Evolutionary conservation across 1,140 invertebrate species (phyloP).

Genomic region (Solenopsis invicta): DNA sequence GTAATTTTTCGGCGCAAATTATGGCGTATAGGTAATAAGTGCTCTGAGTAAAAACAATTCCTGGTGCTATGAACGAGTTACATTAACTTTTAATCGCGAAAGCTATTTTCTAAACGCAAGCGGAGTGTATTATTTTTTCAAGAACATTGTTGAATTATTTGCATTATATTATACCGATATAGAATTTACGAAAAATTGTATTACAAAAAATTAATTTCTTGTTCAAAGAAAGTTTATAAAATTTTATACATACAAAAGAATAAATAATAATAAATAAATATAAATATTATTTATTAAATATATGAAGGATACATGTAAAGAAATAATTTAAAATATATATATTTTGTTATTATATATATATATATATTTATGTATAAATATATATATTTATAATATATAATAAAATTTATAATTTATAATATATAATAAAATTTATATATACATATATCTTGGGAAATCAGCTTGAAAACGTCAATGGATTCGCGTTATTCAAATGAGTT

Average conservation of each 20-base stretch:
- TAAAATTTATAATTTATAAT: neutral
- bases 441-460: neutral
- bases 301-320: too few species aligned
- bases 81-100: neutral
- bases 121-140: neutral
- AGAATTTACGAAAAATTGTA: neutral
- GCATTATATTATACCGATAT: neutral
- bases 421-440: neutral
- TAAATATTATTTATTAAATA: too few species aligned
- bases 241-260: neutral
- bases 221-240: neutral
- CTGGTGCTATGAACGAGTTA: slow-evolving; percentile 38
- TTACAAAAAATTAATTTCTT: neutral
- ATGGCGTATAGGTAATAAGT: slow-evolving; percentile 37
- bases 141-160: neutral
- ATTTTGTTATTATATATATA: too few species aligned
- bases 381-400: too few species aligned
- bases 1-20: slow-evolving; percentile 62
- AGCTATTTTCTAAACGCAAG: slow-evolving; percentile 37
- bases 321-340: too few species aligned
- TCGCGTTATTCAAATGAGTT: neutral
- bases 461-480: neutral
- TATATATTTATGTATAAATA: too few species aligned
- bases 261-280: too few species aligned
- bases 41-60: slow-evolving; percentile 23